Evolutionary conservation across 1,140 invertebrate genomes (phyloP), one percentile per base, ranked within the genome.

Genomic region (Globodera ellingtonae): DNA sequence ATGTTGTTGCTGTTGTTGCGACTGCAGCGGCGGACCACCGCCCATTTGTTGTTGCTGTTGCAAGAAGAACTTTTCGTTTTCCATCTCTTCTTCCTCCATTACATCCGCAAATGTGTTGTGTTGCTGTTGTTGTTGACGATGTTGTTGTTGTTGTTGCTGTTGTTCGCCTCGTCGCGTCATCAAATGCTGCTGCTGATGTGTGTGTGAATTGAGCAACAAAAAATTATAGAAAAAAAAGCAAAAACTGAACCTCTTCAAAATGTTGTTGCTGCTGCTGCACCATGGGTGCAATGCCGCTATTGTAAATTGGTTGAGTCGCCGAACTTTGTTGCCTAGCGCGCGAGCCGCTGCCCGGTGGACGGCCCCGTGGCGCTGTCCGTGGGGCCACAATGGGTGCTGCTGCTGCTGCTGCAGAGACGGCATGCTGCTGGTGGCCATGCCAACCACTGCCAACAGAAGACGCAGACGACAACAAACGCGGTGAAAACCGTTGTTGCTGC

Each of bases 61-160:
- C 6, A 18, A 66, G 35, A 82, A 82, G 66, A 82, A 82, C 9
- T 82, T 81, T 24, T 56, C 81, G 62, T 82, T 82, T 50, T 84
- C 71, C 71, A 69, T 24, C 56, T 82, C 81, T 21, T 82, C 81
- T 56, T 82, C 81, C 21, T 70, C 79, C 50, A 82, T 47, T 4
- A 44, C 18, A 18, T 62, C 56, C 10, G 13, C 56, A 75, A 74
- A n/a, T 74, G 65, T 56, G 59, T 73, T 50, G 4, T 59, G 9
- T 4, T 73, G 46, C 35, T 73, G 72, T 0, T 46, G 21, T 18
- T 73, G 48, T 1, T 9, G 10, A 9, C 13, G 13, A 18, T 72
- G 71, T 10, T 74, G 47, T 46, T n/a, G 72, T 6, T 52, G 35
- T 46, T 75, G 35, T 10, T 35, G 15, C n/a, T 21, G 50, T 9